Base-by-base conservation (phyloP, 2,888 invertebrate species). In the Aricia artaxerxes region DNA sequence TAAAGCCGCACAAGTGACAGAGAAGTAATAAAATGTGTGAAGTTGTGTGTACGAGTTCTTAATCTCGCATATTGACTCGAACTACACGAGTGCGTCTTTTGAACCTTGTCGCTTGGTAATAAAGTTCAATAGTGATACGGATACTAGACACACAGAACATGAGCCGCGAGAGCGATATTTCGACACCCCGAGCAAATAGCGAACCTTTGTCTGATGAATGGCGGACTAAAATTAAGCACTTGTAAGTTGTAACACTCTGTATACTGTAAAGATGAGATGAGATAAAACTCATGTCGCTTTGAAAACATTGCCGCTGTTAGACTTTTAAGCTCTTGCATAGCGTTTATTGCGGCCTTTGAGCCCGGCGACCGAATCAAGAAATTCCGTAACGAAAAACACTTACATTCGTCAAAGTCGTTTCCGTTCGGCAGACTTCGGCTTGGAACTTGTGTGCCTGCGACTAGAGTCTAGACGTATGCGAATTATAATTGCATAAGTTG, bases 11-110 rank as follows among this genome's bases (percentile, higher is more conserved):
- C 69, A 69, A 69, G 69, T 69, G 35, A 9, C 35, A 13, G 35
- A 35, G 69, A 38, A 69, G 69, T 69, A 69, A 69, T 69, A 69
- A 69, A 69, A 69, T 4, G 35, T 16, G 35, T 69, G 69, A 38
- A 69, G 69, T 31, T 64, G 64, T 69, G 69, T 69, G 69, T 16
- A 69, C 13, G 35, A 69, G 69, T 38, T 38, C 69, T 69, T 69
- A 69, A 69, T 35, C 69, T 38, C 35, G 69, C 69, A 35, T 38
- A 38, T 69, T 69, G 13, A 13, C 69, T 9, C 16, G 5, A 1
- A 13, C 35, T 5, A 35, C 69, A 69, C 64, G 11, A 38, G 35
- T 13, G 11, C 4, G 31, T 31, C 35, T 13, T 69, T 13, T 69
- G 13, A 13, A 13, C 69, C 69, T 13, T 69, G 2, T 7, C 5